These are phyloP conservation scores for Hippocampus abdominalis DNA, from an alignment of 2,113 vertebrate genomes.

Conservation along the genomic window DNA sequence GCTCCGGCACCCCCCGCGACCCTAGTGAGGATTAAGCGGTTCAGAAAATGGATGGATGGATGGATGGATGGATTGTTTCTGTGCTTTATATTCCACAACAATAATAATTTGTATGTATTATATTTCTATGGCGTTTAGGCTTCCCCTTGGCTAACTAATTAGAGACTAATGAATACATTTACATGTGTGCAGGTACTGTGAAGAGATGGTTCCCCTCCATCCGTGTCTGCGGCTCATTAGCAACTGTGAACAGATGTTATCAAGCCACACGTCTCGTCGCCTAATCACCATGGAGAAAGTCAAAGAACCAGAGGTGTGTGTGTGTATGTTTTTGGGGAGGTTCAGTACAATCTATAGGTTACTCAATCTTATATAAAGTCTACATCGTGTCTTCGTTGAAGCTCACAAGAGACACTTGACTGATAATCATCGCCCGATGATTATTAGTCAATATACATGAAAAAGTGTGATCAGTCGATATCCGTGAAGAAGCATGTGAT, in stretches of 20 bases:
- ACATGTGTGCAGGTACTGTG: conserved; percentile 79
- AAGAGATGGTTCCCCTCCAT: conserved; percentile 86
- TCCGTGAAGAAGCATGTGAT: too few species aligned
- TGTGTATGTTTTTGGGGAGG: not conserved
- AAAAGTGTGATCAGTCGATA: too few species aligned
- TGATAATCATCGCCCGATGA: too few species aligned
- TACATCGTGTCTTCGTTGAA: not conserved
- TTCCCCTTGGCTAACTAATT: not conserved
- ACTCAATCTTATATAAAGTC: not conserved
- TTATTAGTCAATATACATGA: too few species aligned
- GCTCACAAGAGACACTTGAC: too few species aligned
- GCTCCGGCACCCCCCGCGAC: too few species aligned
- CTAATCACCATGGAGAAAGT: conserved; percentile 97
- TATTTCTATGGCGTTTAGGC: not conserved
- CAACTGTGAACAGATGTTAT: conserved; percentile 94
- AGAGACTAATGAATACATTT: conserved; percentile 3
- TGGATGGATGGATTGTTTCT: too few species aligned
- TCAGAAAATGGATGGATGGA: too few species aligned
- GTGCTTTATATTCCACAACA: not conserved
- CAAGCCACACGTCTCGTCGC: conserved; percentile 90
- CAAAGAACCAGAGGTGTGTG: conserved; percentile 86
- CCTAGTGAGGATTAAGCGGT: too few species aligned
- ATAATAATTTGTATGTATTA: not conserved
- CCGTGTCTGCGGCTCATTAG: conserved; percentile 89
- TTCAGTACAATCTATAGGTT: not conserved